Base-by-base conservation (phyloP, 1,140 invertebrate genomes). In the Tetraneura akinire region DNA sequence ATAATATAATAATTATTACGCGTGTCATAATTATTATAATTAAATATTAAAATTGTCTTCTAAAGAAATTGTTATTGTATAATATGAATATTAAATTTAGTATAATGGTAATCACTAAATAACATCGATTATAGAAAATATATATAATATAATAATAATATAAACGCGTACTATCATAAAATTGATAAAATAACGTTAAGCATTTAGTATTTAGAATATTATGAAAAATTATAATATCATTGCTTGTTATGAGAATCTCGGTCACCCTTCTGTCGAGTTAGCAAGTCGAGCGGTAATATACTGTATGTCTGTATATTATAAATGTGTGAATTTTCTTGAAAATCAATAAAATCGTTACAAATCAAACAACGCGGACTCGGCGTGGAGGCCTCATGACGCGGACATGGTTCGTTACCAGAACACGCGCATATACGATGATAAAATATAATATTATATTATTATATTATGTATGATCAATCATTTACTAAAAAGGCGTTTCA, bases 401-500 rank as follows among this genome's bases (percentile, higher is more conserved):
- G 32, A 18, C 64, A 45, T 32, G 64, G 32, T 64, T 64, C 62
- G 32, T 64, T 64, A 45, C 23, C 11, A 8, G 47, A 5, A 71
- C 47, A 16, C 68, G 11, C 18, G 42, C 13, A 55, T 55, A n/a
- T 55, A 55, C 0, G 13, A 68, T 45, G n/a, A n/a, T n/a, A n/a
- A 68, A 18, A 21, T 37, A 64, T 37, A 32, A 32, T 32, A 57
- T 9, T 57, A 29, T n/a, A n/a, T n/a, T n/a, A n/a, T n/a, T 37
- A 37, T 37, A 37, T 37, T 4, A 37, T 37, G 32, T 37, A 37
- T 37, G 4, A 78, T 78, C 74, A 23, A 78, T 78, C 74, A 78
- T 62, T 45, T 10, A 13, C 1, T 45, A 78, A 78, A 74, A 60
- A 78, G 74, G 74, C 74, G 74, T 78, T 78, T 60, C 74, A 55